Percentiles rank a stretch among this genome's conserved stretches.
These are phyloP conservation scores for Drosophila serrata DNA, from an alignment of 1,140 invertebrate species.

Conservation along the genomic window DNA sequence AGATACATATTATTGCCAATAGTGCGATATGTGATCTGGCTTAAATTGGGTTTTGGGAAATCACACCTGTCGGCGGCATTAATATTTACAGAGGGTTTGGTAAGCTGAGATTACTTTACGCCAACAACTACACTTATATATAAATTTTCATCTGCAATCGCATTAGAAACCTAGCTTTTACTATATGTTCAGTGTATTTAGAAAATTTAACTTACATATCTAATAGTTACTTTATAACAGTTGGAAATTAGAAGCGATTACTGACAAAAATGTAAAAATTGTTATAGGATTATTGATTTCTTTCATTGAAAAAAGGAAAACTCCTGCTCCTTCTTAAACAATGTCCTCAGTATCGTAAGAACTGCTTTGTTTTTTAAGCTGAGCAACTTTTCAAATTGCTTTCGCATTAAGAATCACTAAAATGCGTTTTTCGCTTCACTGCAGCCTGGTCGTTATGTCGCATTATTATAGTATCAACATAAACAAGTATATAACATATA, in stretches of 20 bases:
- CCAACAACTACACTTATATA: background rate
- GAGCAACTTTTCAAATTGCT: conserved; percentile 72
- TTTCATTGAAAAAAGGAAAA: background rate
- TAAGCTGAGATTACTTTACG: conserved; percentile 36
- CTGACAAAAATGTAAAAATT: background rate
- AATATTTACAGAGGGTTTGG: conserved; percentile 3
- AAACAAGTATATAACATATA: background rate
- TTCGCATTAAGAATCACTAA: conserved; percentile 78
- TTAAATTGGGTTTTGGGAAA: conserved; percentile 33
- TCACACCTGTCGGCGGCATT: conserved; percentile 30
- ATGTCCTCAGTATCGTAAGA: conserved; percentile 31
- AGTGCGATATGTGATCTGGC: conserved; percentile 38
- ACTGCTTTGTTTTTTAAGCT: conserved; percentile 40
- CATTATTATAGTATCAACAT: conserved; percentile 17
- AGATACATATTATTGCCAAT: conserved; percentile 31
- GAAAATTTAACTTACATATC: too few species aligned
- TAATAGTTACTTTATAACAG: too few species aligned
- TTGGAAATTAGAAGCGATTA: too few species aligned
- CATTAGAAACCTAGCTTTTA: too few species aligned
- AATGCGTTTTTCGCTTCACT: conserved; percentile 62
- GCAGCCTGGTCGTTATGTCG: conserved; percentile 33
- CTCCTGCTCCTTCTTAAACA: background rate
- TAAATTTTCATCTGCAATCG: too few species aligned
- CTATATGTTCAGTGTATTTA: too few species aligned
- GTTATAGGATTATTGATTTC: background rate